Evolutionary conservation across 2,888 invertebrate genomes (phyloP).

Genomic region (Venusia cambrica): DNA sequence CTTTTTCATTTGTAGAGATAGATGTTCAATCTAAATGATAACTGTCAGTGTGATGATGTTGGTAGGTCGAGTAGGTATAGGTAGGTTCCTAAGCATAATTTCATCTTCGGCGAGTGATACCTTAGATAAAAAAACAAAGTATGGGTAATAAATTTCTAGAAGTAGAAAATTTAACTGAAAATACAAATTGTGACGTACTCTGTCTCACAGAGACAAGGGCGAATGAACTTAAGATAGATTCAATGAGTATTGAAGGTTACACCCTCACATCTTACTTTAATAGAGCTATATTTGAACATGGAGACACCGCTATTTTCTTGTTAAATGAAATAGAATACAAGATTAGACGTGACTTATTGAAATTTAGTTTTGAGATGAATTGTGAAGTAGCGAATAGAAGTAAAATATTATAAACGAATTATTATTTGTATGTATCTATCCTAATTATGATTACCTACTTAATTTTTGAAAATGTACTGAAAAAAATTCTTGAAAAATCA

Average conservation of each 20-base stretch:
- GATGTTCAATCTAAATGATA: too few species aligned
- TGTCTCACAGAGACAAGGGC: slow-evolving; percentile 1
- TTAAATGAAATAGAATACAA: slow-evolving; percentile 3
- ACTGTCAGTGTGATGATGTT: too few species aligned
- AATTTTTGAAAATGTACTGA: slow-evolving; percentile 2
- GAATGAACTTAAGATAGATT: not conserved
- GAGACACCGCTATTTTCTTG: slow-evolving; percentile 4
- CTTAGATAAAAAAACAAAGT: too few species aligned
- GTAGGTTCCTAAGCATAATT: too few species aligned
- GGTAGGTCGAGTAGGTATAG: too few species aligned
- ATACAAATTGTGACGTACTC: not conserved
- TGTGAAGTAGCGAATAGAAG: slow-evolving; percentile 4
- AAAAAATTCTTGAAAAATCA: slow-evolving; percentile 1
- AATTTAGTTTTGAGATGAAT: slow-evolving; percentile 3
- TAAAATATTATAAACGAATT: not conserved
- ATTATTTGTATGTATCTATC: slow-evolving; percentile 2
- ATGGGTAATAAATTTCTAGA: too few species aligned
- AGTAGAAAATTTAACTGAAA: too few species aligned
- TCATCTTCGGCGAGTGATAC: too few species aligned
- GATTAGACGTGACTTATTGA: not conserved
- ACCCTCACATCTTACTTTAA: not conserved
- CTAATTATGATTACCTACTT: slow-evolving; percentile 3
- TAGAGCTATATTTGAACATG: slow-evolving; percentile 1
- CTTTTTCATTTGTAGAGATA: too few species aligned
- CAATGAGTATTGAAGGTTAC: not conserved